Conservation (phyloP, 2,888 invertebrate species). For the Brachypalpus laphriformis region DNA sequence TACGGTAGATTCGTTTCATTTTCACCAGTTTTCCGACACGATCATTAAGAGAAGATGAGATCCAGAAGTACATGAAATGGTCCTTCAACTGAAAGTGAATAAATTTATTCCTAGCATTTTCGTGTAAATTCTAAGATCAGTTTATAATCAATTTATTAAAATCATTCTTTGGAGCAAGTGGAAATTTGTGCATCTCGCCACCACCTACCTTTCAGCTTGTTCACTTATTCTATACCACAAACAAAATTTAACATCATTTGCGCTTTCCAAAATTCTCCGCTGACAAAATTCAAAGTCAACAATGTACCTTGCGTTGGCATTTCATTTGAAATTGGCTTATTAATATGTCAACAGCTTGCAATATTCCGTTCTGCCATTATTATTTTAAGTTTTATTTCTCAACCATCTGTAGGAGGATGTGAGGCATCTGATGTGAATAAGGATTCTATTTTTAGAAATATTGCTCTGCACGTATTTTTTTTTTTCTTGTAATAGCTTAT, state of each 20-base stretch:
- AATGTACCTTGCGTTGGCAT: constrained; percentile 21
- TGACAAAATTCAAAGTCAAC: constrained; percentile 32
- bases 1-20: too few species aligned
- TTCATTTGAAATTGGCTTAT: constrained; percentile 49
- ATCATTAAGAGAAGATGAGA: too few species aligned
- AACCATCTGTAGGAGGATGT: constrained; percentile 41
- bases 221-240: not conserved
- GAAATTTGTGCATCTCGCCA: too few species aligned
- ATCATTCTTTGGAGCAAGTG: too few species aligned
- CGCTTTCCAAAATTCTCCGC: not conserved
- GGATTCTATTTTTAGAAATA: constrained; percentile 63
- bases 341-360: constrained; percentile 60
- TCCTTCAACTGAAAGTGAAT: too few species aligned
- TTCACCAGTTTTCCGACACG: too few species aligned
- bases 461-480: constrained; percentile 38
- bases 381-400: constrained; percentile 15
- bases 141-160: too few species aligned
- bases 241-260: too few species aligned
- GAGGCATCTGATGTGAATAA: constrained; percentile 39
- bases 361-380: constrained; percentile 49
- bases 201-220: not conserved
- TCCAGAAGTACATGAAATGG: too few species aligned
- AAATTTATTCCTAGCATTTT: too few species aligned
- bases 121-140: too few species aligned
- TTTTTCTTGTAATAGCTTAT: constrained; percentile 25